Conservation (phyloP, 2,888 invertebrate species). For the Apomyelois bistriatella region DNA sequence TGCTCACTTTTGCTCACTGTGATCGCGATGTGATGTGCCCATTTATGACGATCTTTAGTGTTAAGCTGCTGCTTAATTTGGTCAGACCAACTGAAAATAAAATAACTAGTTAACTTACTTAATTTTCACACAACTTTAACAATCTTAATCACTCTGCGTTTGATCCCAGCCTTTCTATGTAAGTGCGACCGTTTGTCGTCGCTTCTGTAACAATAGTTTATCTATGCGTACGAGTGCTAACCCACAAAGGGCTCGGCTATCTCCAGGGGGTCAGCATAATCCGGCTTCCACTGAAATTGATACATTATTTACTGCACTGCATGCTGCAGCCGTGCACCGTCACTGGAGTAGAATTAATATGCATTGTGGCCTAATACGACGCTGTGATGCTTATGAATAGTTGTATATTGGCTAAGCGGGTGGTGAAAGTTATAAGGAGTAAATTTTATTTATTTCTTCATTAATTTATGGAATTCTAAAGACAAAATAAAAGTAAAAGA, state of each 20-base stretch:
- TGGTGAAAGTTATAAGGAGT: not conserved
- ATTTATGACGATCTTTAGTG: too few relatives aligned
- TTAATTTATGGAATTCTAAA: too few relatives aligned
- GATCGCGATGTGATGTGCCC: too few relatives aligned
- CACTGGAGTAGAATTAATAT: constrained; percentile 28
- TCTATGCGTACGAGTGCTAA: constrained; percentile 28
- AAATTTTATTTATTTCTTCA: not conserved
- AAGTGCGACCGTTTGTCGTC: not conserved
- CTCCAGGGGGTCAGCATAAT: constrained; percentile 56
- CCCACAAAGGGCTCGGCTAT: constrained; percentile 42
- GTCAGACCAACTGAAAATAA: too few relatives aligned
- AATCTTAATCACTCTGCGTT: too few relatives aligned
- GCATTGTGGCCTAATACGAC: constrained; percentile 8
- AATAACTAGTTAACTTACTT: too few relatives aligned
- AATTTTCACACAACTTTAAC: too few relatives aligned
- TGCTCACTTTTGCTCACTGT: too few relatives aligned
- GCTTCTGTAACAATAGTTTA: not conserved
- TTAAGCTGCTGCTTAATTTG: too few relatives aligned
- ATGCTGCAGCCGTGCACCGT: constrained; percentile 39
- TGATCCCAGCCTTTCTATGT: too few relatives aligned
- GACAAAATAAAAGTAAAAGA: too few relatives aligned
- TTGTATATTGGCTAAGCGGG: constrained; percentile 3
- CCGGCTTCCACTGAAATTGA: constrained; percentile 67
- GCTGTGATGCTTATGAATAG: not conserved
- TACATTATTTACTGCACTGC: constrained; percentile 63